Evolutionary conservation across 2,797 vertebrate genomes (phyloP), one percentile per base, ranked within the genome.

Genomic region (Syndactyla subalaris): DNA sequence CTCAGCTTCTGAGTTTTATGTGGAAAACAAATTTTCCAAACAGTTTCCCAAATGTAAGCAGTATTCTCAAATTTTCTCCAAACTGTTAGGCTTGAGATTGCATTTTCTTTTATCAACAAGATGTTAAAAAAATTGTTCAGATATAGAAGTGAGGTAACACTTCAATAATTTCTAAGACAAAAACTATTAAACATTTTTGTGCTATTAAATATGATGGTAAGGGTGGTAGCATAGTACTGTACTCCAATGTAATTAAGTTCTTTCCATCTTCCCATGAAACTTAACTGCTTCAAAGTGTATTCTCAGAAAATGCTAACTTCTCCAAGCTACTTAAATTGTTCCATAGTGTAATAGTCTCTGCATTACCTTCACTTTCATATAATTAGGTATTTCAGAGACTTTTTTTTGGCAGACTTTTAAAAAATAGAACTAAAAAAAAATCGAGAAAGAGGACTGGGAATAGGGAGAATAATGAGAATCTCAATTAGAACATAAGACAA

Each of bases 201-300:
- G 67, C 39, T 92, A 86, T 88, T 94, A 91, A 88, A 66, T 88
- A 62, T 39, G 72, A 74, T 67, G 57, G 59, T 51, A 71, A 85
- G 68, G 34, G 29, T 94, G 87, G 52, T 62, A 90, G 78, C 73
- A 23, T 27, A 32, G 58, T 57, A 71, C 78, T 84, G 82, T 84
- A 57, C 72, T 95, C 24, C n/a, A 51, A 22, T 61, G 41, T 81
- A 92, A 93, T 95, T 93, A 95, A 81, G 68, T 85, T 96, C 32
- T 92, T 95, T 86, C 41, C 7, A 21, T 78, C 91, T 96, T 95
- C 91, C 79, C 88, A 84, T 90, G 95, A 88, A 95, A 93, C 19
- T 34, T 80, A 59, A 29, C 19, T 0, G 1, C 65, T 94, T 96
- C 70, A 90, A 90, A 93, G 83, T 61, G 3, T 74, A 26, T 80